Evolutionary conservation across 2,888 invertebrate genomes (phyloP).

Genomic region (Dolichomitus sp.): DNA sequence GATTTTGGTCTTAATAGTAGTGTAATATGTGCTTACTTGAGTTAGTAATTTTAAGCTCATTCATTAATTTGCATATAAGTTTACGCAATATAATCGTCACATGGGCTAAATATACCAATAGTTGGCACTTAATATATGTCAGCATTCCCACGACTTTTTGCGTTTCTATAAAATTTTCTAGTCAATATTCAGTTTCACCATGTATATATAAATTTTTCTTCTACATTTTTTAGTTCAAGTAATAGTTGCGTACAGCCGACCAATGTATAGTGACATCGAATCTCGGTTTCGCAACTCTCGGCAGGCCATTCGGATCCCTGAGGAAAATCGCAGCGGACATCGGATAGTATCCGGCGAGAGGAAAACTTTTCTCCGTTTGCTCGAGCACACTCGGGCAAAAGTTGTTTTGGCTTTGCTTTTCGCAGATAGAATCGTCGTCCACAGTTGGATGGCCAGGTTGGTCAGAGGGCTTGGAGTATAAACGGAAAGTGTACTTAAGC

Average conservation of each 20-base stretch:
- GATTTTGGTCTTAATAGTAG: too few species aligned
- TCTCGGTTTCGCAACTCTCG: slow-evolving; percentile 13
- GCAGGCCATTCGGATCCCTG: slow-evolving; percentile 48
- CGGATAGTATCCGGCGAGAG: slow-evolving; percentile 36
- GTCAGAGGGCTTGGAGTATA: slow-evolving; percentile 14
- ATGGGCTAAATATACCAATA: too few species aligned
- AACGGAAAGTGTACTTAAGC: slow-evolving; percentile 52
- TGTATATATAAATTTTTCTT: background rate
- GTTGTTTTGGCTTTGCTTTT: slow-evolving; percentile 20
- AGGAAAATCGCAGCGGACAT: slow-evolving; percentile 57
- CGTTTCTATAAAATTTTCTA: too few species aligned
- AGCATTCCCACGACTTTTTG: too few species aligned
- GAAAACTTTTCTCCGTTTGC: slow-evolving; percentile 51
- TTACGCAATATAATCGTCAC: too few species aligned
- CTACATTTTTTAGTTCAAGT: background rate
- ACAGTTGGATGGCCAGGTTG: background rate
- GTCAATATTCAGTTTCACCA: too few species aligned
- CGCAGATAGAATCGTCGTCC: slow-evolving; percentile 18
- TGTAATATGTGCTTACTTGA: too few species aligned
- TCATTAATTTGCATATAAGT: too few species aligned
- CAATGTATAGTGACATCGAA: background rate
- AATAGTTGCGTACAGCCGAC: background rate
- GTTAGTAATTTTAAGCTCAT: too few species aligned
- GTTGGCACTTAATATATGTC: too few species aligned
- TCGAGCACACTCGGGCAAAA: slow-evolving; percentile 45